phyloP scores from a whole-genome alignment of 2,113 vertebrate genomes.

The Periophthalmodon schlosseri region DNA sequence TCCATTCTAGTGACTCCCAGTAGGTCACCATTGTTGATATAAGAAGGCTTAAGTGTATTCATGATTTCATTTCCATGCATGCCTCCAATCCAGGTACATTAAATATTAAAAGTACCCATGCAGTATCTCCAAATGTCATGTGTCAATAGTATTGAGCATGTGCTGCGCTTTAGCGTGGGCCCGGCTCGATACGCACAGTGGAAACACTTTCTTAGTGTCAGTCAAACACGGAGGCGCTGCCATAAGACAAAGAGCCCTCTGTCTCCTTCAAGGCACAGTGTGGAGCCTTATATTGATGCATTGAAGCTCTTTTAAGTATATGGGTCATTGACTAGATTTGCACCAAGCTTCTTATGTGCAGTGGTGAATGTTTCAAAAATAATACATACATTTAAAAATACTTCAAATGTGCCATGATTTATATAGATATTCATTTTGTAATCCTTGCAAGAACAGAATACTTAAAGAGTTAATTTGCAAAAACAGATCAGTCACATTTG shows the following conservation, averaged over 20 bases:
- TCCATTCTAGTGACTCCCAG: constrained; percentile 12
- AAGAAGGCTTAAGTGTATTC: constrained; percentile 68
- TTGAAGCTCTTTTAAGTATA: not conserved
- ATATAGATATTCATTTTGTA: too few relatives aligned
- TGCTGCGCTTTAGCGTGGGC: constrained; percentile 36
- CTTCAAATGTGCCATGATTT: too few relatives aligned
- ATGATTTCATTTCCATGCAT: constrained; percentile 77
- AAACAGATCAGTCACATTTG: too few relatives aligned
- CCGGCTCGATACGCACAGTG: constrained; percentile 1
- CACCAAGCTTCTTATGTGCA: not conserved
- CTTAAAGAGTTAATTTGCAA: too few relatives aligned
- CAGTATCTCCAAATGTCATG: constrained; percentile 36
- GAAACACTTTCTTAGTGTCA: constrained; percentile 12
- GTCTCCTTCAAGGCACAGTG: constrained; percentile 7
- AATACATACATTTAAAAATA: too few relatives aligned
- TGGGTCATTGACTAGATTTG: not conserved
- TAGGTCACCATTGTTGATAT: constrained; percentile 62
- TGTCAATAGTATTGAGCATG: constrained; percentile 48
- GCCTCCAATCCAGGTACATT: constrained; percentile 64
- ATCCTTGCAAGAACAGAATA: too few relatives aligned
- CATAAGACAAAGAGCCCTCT: not conserved
- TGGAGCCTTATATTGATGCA: not conserved
- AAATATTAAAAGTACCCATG: constrained; percentile 65
- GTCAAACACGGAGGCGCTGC: not conserved
- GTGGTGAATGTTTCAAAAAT: not conserved